phyloP scores from a whole-genome alignment of 2,113 vertebrate genomes.

The Okapia johnstoni region DNA sequence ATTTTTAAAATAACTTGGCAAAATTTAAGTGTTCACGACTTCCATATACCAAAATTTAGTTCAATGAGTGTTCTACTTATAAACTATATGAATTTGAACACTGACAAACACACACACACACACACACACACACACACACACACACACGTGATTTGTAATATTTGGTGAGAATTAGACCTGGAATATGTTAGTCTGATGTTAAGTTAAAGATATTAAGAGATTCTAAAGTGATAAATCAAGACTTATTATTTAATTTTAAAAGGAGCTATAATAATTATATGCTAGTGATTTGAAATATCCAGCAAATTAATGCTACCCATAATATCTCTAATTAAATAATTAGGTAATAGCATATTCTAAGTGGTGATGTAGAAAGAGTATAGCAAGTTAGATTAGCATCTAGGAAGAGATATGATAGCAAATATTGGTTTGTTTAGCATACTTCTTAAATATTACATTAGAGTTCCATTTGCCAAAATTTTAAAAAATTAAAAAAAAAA shows the following conservation, averaged over 20 bases:
- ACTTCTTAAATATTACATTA: background rate
- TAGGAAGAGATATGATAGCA: background rate
- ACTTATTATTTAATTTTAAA: constrained; percentile 31
- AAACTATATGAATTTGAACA: background rate
- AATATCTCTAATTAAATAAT: constrained; percentile 38
- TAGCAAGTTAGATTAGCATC: background rate
- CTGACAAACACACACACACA: background rate
- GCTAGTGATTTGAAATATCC: background rate
- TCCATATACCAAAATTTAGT: background rate
- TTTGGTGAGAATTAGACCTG: background rate
- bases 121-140: background rate
- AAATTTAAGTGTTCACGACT: background rate
- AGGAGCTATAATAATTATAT: background rate
- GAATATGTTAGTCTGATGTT: background rate
- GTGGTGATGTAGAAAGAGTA: background rate
- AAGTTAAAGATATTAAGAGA: background rate
- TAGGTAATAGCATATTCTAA: background rate
- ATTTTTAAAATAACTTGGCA: background rate
- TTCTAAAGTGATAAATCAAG: background rate
- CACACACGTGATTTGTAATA: background rate
- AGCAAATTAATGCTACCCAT: background rate
- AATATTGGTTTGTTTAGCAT: background rate
- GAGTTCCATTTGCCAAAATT: background rate
- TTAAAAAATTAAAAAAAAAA: background rate
- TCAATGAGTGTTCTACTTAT: background rate